Evolutionary conservation across 2,113 vertebrate species (phyloP).

Genomic region (Dinomys branickii): DNA sequence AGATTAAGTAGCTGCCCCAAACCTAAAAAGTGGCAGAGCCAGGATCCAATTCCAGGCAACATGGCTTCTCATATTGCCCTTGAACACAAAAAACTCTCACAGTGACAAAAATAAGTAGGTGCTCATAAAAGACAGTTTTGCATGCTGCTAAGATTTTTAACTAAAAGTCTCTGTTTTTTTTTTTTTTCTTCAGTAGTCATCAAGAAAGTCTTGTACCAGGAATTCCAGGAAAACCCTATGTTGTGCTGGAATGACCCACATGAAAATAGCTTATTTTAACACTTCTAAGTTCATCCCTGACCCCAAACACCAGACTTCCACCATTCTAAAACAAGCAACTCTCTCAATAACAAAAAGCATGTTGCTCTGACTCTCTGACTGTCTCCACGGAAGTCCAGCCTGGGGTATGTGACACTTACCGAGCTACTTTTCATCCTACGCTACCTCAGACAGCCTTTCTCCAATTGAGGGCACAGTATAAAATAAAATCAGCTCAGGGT

Average conservation of each 20-base stretch:
- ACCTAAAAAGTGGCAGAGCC: neutral
- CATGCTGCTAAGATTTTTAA: conserved; percentile 1
- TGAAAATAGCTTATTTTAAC: conserved; percentile 19
- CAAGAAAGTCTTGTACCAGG: conserved; percentile 3
- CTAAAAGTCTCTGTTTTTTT: neutral
- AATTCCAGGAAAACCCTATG: conserved; percentile 26
- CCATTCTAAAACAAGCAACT: neutral
- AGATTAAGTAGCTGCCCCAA: neutral
- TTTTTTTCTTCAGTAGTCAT: neutral
- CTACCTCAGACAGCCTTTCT: neutral
- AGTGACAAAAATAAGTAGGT: neutral
- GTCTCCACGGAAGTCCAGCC: neutral
- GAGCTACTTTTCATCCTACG: neutral
- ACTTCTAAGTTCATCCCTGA: neutral
- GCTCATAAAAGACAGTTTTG: conserved; percentile 38
- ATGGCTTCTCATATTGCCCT: neutral
- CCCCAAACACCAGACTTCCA: neutral
- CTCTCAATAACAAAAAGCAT: neutral
- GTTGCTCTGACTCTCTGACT: neutral
- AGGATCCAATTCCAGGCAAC: neutral
- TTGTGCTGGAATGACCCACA: neutral
- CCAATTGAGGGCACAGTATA: neutral
- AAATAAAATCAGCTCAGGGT: conserved; percentile 26
- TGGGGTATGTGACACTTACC: too few species aligned
- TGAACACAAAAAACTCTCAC: neutral